Percentiles rank a stretch among this genome's conserved stretches.
Evolutionary conservation across 2,797 vertebrate genomes (phyloP).

Genomic region (Oryzias dopingdopingensis): DNA sequence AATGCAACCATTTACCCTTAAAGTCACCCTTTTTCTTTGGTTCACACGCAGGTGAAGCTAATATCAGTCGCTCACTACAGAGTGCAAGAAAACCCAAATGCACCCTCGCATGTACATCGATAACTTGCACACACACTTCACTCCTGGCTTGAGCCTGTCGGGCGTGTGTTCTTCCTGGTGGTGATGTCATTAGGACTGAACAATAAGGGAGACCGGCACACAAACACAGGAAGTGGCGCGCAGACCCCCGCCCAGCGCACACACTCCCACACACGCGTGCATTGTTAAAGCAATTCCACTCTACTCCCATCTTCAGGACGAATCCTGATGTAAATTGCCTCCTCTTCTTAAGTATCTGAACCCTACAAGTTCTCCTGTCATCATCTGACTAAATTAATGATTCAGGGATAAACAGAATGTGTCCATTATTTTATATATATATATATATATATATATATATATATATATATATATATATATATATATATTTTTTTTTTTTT

Average conservation of each 20-base stretch:
- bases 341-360: neutral
- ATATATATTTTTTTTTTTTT: neutral
- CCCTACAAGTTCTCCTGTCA: neutral
- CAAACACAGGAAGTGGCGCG: constrained; percentile 82
- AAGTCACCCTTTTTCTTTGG: constrained; percentile 3
- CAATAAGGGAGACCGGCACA: constrained; percentile 76
- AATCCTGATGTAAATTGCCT: constrained; percentile 1
- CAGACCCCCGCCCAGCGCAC: constrained; percentile 65
- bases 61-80: constrained; percentile 17
- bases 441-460: no score
- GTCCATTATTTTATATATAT: no score
- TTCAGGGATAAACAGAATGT: no score
- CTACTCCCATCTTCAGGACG: constrained; percentile 11
- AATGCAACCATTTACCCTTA: constrained; percentile 6
- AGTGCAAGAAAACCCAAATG: constrained; percentile 17
- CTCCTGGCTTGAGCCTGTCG: constrained; percentile 28
- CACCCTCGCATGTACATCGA: constrained; percentile 18
- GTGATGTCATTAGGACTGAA: constrained; percentile 74
- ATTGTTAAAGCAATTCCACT: constrained; percentile 20
- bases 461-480: no score
- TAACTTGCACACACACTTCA: constrained; percentile 28
- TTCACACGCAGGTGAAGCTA: neutral
- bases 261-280: constrained; percentile 16
- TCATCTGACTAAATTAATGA: neutral
- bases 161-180: constrained; percentile 71